Evolutionary conservation across 2,113 vertebrate genomes (phyloP).

Genomic region (Sturnus vulgaris): DNA sequence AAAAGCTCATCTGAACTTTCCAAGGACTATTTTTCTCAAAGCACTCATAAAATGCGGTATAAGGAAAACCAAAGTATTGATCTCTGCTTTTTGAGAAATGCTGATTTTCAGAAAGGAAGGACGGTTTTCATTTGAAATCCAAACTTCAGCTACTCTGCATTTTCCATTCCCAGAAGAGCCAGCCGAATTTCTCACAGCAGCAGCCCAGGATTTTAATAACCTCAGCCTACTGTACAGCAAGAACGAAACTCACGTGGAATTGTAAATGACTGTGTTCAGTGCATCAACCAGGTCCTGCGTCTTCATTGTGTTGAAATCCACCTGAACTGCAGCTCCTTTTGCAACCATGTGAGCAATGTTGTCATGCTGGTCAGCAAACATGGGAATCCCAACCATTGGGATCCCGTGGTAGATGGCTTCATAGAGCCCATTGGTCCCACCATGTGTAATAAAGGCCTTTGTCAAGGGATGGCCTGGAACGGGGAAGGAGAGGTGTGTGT

Average conservation of each 20-base stretch:
- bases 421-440: constrained; percentile 87
- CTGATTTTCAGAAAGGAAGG: not conserved
- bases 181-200: not conserved
- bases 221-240: not conserved
- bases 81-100: not conserved
- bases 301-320: constrained; percentile 77
- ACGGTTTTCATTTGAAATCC: not conserved
- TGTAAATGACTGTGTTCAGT: constrained; percentile 76
- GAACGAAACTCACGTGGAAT: constrained; percentile 77
- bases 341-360: constrained; percentile 79
- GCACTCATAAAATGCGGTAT: not conserved
- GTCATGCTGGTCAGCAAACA: constrained; percentile 84
- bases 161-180: not conserved
- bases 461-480: constrained; percentile 81
- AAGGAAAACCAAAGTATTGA: not conserved
- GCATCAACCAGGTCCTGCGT: constrained; percentile 74
- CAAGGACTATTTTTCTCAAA: not conserved
- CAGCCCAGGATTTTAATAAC: not conserved
- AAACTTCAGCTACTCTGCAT: not conserved
- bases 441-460: constrained; percentile 86
- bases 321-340: constrained; percentile 76
- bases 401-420: constrained; percentile 87
- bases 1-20: not conserved
- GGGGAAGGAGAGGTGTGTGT: not conserved
- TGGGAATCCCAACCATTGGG: constrained; percentile 84